phyloP scores from a whole-genome alignment of 35 echinoderm and acorn worm genomes.

The Diadema setosum region DNA sequence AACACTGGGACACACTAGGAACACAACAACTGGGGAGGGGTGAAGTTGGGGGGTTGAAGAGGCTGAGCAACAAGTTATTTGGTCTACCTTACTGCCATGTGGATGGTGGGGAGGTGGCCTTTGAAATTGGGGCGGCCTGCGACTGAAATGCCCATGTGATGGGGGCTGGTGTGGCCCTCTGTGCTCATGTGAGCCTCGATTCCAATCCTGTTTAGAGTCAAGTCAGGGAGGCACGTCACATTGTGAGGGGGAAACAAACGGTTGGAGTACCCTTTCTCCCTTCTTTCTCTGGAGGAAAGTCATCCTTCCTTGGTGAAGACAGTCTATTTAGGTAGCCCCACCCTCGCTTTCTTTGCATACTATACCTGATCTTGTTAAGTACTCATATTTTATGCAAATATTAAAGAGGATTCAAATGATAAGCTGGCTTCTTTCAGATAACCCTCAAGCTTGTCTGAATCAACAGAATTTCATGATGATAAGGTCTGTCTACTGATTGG shows the following conservation, averaged over 20 bases:
- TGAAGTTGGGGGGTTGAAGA: background rate
- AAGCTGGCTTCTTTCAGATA: no score
- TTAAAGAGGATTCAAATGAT: no score
- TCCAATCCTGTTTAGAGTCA: slow-evolving; percentile 63
- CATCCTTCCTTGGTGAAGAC: background rate
- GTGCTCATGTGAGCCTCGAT: slow-evolving; percentile 74
- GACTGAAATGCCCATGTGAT: slow-evolving; percentile 68
- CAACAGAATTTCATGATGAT: no score
- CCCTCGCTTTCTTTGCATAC: background rate
- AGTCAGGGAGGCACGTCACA: background rate
- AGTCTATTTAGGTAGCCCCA: background rate
- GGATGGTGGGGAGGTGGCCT: slow-evolving; percentile 43
- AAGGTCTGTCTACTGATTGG: no score
- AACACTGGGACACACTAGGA: background rate
- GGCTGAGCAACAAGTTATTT: background rate
- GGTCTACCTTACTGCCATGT: slow-evolving; percentile 13
- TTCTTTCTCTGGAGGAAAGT: background rate
- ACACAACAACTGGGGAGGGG: background rate
- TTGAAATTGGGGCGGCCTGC: slow-evolving; percentile 80
- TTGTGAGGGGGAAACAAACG: background rate
- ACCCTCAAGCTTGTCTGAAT: no score
- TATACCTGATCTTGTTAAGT: no score
- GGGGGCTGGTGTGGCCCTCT: slow-evolving; percentile 62
- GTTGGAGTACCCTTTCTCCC: no score
- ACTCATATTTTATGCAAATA: no score